Conservation (phyloP, 2,113 vertebrate genomes). For the Brachyhypopomus gauderio region DNA sequence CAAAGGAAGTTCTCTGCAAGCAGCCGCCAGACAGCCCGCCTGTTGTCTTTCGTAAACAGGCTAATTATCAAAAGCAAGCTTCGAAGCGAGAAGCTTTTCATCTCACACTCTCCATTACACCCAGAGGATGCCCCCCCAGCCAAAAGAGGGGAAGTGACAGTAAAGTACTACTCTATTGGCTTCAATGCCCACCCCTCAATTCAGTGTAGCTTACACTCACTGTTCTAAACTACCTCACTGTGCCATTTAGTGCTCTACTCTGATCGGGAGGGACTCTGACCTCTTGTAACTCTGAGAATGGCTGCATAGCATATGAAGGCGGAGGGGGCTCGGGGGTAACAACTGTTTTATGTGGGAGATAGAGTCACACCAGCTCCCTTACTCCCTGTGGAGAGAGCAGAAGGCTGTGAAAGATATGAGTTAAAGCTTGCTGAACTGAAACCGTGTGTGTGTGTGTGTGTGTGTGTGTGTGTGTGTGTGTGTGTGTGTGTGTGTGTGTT, state of each 20-base stretch:
- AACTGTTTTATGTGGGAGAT: constrained; percentile 46
- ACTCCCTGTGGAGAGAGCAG: constrained; percentile 10
- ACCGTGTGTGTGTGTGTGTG: not conserved
- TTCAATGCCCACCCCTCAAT: not conserved
- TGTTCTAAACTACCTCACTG: not conserved
- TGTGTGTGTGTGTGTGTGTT: not conserved
- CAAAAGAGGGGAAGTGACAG: not conserved
- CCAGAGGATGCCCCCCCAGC: constrained; percentile 25
- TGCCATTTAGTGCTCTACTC: constrained; percentile 35
- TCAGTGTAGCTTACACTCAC: not conserved
- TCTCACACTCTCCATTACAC: constrained; percentile 41
- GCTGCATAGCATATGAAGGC: constrained; percentile 21
- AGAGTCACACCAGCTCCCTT: constrained; percentile 18
- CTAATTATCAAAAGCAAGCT: constrained; percentile 33
- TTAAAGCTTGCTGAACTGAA: constrained; percentile 20
- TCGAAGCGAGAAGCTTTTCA: constrained; percentile 41
- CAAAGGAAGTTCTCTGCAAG: constrained; percentile 16
- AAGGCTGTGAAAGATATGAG: constrained; percentile 10
- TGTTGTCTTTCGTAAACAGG: constrained; percentile 38
- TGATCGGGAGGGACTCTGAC: constrained; percentile 35
- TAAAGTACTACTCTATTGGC: constrained; percentile 11
- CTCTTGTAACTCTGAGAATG: constrained; percentile 23
- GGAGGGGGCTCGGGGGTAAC: constrained; percentile 9
- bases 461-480: constrained; percentile 1
- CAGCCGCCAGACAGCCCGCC: constrained; percentile 42